These are phyloP conservation scores for Gymnopithys bicolor DNA, from an alignment of 2,797 vertebrate genomes.

Conservation along the genomic window DNA sequence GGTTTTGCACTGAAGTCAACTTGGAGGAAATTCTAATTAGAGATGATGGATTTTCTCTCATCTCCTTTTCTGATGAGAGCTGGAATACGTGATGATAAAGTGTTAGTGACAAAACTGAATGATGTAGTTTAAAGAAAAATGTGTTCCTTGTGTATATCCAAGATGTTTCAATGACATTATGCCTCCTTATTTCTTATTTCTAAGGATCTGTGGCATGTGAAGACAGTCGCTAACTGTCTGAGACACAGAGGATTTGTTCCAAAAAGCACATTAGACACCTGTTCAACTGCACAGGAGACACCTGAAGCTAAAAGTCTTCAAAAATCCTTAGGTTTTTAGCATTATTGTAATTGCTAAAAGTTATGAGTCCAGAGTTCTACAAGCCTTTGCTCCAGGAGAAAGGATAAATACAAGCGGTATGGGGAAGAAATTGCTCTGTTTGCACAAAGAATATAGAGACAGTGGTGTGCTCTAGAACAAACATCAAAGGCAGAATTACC, in stretches of 20 bases:
- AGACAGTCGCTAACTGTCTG: background rate
- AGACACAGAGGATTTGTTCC: background rate
- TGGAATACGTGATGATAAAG: background rate
- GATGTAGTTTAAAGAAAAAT: background rate
- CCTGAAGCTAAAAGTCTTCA: background rate
- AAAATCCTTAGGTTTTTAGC: background rate
- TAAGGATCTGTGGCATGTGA: background rate
- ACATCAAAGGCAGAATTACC: background rate
- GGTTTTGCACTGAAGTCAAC: background rate
- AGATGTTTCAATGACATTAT: background rate
- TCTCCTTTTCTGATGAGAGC: background rate
- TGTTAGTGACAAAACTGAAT: background rate
- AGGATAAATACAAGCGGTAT: background rate
- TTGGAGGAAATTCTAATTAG: background rate
- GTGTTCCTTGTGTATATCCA: background rate
- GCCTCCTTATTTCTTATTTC: background rate
- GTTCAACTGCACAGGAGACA: background rate
- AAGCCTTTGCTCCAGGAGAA: background rate
- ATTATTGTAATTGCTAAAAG: too few species aligned
- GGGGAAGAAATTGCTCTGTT: background rate
- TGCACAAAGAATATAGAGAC: background rate
- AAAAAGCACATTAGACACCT: background rate
- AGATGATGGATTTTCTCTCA: background rate
- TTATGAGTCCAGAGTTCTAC: background rate
- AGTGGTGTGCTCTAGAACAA: background rate